Base-by-base conservation (phyloP, 2,113 vertebrate species). In the Cyphomyrus discorhynchus region DNA sequence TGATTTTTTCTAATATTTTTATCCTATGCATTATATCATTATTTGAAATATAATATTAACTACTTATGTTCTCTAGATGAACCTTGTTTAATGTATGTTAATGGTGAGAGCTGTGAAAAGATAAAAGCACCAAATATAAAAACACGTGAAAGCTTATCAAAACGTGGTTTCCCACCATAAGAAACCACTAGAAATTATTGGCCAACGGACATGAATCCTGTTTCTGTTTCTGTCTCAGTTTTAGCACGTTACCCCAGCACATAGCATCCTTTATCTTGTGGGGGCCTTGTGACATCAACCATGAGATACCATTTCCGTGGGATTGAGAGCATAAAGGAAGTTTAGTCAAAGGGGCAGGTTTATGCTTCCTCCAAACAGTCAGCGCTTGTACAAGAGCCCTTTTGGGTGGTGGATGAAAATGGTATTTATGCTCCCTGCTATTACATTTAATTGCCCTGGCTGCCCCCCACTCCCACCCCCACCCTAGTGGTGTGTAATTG, bases 401-500 rank as follows among this genome's bases (percentile, higher is more conserved):
- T 91, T 85, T 89, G 58, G 58, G 31, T 88, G 49, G 84, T 89
- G 74, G 89, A 89, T 56, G 70, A 62, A 56, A 85, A 82, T 56
- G 13, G 47, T 88, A 89, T 89, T 82, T 46, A 83, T 66, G 39
- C 77, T 86, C 89, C 85, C 85, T 92, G 82, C 90, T 70, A 92
- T 92, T 90, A 89, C 50, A 46, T 88, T 53, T 90, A 77, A 91
- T 91, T 91, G 87, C 58, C 52, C 86, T 74, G 88, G 82, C 11
- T 58, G 87, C 77, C 74, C 82, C 66, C 74, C 21, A 42, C 80
- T 83, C 46, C 39, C 42, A 90, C 86, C 49, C 86, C 58, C 45
- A n/a, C 86, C 70, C 88, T 85, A 83, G 74, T 42, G 35, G 27
- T 74, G 86, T 62, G 66, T 92, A 88, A 91, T 91, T 50, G 4